Base-by-base conservation (phyloP, 2,888 invertebrate genomes). In the Hypselothyrea guttata region DNA sequence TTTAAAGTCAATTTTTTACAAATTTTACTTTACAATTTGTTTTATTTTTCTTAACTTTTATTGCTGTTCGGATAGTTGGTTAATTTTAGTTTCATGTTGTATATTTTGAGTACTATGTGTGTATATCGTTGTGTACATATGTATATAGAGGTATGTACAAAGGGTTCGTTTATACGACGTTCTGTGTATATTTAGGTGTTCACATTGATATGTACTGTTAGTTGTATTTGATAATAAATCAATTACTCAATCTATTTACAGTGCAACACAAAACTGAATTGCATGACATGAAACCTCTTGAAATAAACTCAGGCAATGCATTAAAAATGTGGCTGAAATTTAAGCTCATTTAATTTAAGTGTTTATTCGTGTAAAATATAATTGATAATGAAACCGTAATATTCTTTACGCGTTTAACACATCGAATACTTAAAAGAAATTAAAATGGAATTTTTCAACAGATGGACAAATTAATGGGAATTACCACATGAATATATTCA, bases 151-250 rank as follows among this genome's bases (percentile, higher is more conserved):
- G 30, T 78, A 84, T 78, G 56, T 85, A 85, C 83, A 85, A 75
- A 71, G 68, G 84, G 53, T 58, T 58, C 49, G 59, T 67, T 67
- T 34, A 45, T 67, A 69, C 55, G 53, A 47, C 37, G 28, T 60
- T 59, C 34, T 70, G 71, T 84, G 82, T 84, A 84, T 75, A 75
- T 77, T 82, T 87, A 88, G 88, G 88, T 88, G 88, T 88, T 86
- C 84, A 75, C 74, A 76, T 79, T 88, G 88, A 88, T 88, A 88
- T 88, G 88, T 88, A 83, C 84, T 84, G 86, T 85, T 88, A 72
- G 66, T 84, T 79, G 75, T 79, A 67, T 61, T 65, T 74, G 11
- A 65, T 58, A 74, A 69, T 61, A 46, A 66, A 67, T 49, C 54
- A 30, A 59, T 59, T 69, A 47, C 44, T 54, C 40, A 44, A 65